phyloP scores from a whole-genome alignment of 2,113 vertebrate species.

The Thalassarche chlororhynchos region DNA sequence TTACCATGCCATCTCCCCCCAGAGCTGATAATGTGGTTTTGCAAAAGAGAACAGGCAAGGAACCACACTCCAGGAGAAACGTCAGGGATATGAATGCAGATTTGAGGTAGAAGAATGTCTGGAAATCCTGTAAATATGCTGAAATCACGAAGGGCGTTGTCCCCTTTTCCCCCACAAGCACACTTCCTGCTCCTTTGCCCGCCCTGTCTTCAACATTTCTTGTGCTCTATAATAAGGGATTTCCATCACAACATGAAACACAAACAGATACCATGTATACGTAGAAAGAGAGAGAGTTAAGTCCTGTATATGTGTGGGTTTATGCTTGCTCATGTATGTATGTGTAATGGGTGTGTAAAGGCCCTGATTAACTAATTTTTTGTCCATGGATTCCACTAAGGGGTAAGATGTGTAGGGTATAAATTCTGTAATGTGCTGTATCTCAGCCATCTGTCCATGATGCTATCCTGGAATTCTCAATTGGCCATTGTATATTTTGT shows the following conservation, averaged over 20 bases:
- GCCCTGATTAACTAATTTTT: background rate
- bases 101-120: background rate
- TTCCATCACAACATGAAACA: background rate
- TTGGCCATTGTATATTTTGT: background rate
- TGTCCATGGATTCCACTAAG: background rate
- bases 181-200: background rate
- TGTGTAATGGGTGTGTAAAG: background rate
- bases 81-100: background rate
- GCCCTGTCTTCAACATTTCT: background rate
- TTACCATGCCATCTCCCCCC: background rate
- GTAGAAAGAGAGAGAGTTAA: background rate
- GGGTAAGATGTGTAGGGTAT: background rate
- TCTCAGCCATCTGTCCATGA: background rate
- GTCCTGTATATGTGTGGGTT: background rate
- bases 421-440: background rate
- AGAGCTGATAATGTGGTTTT: background rate
- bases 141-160: background rate
- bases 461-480: background rate
- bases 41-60: background rate
- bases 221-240: background rate
- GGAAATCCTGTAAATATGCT: background rate
- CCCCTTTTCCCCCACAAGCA: fast-evolving
- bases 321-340: background rate
- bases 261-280: background rate
- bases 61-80: background rate